phyloP scores from a whole-genome alignment of 2,113 vertebrate genomes.

The Tinamus guttatus region DNA sequence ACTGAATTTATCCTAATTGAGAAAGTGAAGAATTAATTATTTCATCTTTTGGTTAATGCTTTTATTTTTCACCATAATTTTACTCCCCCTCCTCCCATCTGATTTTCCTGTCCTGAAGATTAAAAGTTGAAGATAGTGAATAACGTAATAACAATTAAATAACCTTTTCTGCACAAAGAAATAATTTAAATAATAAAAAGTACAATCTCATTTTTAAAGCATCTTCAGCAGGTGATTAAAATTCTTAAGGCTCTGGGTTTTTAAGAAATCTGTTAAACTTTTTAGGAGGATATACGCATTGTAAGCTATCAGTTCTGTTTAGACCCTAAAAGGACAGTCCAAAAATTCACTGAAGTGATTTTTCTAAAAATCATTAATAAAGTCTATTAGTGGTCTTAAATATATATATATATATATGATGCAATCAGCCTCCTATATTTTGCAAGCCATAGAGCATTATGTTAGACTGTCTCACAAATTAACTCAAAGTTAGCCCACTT shows the following conservation, averaged over 20 bases:
- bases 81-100: neutral
- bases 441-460: neutral
- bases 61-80: neutral
- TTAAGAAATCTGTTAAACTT: neutral
- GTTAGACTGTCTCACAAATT: neutral
- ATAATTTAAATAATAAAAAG: neutral
- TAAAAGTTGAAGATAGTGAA: neutral
- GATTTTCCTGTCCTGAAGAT: neutral
- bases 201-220: neutral
- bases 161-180: neutral
- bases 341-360: neutral
- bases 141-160: neutral
- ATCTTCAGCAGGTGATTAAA: neutral
- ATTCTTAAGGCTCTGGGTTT: neutral
- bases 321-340: neutral
- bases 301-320: neutral
- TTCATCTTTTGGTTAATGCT: neutral
- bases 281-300: neutral
- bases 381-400: rapidly evolving
- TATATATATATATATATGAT: neutral
- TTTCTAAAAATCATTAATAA: neutral
- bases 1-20: neutral
- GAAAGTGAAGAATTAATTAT: conserved; percentile 7
- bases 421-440: neutral
- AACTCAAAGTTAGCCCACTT: neutral